Evolutionary conservation across 2,113 vertebrate species (phyloP), one percentile per base, ranked within the genome.

Genomic region (Labrus mixtus): DNA sequence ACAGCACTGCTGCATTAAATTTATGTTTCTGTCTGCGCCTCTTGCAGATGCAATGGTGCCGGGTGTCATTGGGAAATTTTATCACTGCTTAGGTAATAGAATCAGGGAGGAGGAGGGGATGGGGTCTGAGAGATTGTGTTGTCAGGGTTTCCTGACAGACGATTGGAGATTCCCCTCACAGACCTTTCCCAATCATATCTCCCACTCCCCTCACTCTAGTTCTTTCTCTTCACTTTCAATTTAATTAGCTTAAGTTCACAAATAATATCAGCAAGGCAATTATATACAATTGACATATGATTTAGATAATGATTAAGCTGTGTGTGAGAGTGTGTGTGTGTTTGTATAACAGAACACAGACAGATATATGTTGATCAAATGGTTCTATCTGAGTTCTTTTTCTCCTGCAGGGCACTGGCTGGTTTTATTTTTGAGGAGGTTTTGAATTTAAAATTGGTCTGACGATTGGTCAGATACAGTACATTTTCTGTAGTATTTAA

Each of bases 61-160:
- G 76, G 80, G 81, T 90, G 86, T 91, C 89, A 91, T 69, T 78
- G 81, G 75, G 81, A 90, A 90, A 84, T 93, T 79, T 85, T 93
- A 93, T 93, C 88, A 85, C 86, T 78, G 77, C 74, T 62, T 59
- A 68, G 76, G 76, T 94, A 94, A 94, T 94, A 88, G 91, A 93
- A 93, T 90, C 68, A 61, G 54, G 78, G 56, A 56, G 62, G 10
- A 22, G 85, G 79, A 78, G 76, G 81, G 64, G 25, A 83, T 78
- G 78, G 77, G 81, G 65, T 75, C 79, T 69, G 80, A 90, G 83
- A 89, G 84, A 94, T 91, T 88, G 83, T 73, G 85, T 86, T 90
- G 90, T 91, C 89, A 89, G 56, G 54, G 68, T 75, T 88, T 85
- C 73, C 88, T 92, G 93, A 90, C 75, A 83, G 83, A 92, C 48